phyloP scores from a whole-genome alignment of 2,113 vertebrate genomes.

The Herpetotheres cachinnans region DNA sequence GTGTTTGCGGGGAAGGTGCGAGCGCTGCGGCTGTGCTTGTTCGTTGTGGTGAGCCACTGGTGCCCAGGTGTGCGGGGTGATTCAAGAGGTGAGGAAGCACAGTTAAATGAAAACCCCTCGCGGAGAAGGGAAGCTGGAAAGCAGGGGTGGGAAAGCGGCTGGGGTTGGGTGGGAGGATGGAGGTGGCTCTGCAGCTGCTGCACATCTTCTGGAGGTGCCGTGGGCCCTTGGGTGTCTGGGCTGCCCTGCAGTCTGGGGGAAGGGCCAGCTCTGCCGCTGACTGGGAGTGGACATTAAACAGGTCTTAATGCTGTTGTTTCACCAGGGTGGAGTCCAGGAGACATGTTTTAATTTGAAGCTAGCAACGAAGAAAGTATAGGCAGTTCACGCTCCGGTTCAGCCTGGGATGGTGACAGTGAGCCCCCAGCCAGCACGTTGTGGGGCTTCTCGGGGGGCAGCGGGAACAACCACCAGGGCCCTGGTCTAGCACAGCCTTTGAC shows the following conservation, averaged over 20 bases:
- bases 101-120: not conserved
- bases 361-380: not conserved
- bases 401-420: not conserved
- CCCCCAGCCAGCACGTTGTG: fast-evolving
- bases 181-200: not conserved
- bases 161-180: not conserved
- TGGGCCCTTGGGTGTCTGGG: not conserved
- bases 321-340: not conserved
- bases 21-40: not conserved
- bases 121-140: not conserved
- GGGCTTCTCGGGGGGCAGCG: not conserved
- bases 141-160: not conserved
- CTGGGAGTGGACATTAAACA: not conserved
- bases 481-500: not conserved
- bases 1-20: not conserved
- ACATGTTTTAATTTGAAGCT: not conserved
- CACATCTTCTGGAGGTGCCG: not conserved
- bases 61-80: not conserved
- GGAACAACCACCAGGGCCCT: not conserved
- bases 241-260: not conserved
- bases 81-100: not conserved
- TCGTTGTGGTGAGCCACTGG: not conserved
- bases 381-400: not conserved
- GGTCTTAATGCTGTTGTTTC: not conserved
- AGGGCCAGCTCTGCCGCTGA: not conserved